Percentiles rank a stretch among this genome's conserved stretches.
Evolutionary conservation across 2,888 invertebrate species (phyloP).

Genomic region (Eilema sororculum): DNA sequence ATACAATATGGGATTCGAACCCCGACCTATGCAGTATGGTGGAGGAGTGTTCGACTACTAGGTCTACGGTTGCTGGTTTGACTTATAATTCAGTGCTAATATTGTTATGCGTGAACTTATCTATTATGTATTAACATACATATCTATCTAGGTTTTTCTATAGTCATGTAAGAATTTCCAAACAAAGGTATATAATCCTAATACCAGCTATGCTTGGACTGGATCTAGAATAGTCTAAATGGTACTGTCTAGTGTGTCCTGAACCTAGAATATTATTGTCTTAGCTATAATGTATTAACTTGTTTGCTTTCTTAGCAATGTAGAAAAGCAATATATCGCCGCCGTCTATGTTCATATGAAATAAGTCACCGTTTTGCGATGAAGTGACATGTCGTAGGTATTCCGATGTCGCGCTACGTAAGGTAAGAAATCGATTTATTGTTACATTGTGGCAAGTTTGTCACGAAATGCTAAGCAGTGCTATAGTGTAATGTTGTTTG

Average conservation of each 20-base stretch:
- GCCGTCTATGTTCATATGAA: too few relatives aligned
- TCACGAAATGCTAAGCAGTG: neutral
- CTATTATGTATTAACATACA: too few relatives aligned
- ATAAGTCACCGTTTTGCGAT: neutral
- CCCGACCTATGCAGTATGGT: neutral
- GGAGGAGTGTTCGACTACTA: neutral
- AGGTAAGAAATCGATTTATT: neutral
- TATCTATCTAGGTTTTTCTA: too few relatives aligned
- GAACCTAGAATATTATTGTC: too few relatives aligned
- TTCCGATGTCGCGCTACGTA: neutral
- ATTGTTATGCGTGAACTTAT: neutral
- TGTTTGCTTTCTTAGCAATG: too few relatives aligned
- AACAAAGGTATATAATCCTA: too few relatives aligned
- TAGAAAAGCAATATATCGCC: too few relatives aligned
- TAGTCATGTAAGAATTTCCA: too few relatives aligned
- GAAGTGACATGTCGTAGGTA: neutral
- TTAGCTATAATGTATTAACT: too few relatives aligned
- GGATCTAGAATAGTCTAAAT: too few relatives aligned
- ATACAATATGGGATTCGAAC: neutral
- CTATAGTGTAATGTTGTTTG: neutral
- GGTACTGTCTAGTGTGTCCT: too few relatives aligned
- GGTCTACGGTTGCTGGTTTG: neutral
- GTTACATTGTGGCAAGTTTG: slow-evolving; percentile 6
- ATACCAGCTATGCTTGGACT: too few relatives aligned
- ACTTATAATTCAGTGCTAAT: neutral